phyloP scores from a whole-genome alignment of 2,113 vertebrate genomes.

The Acrocephalus arundinaceus region DNA sequence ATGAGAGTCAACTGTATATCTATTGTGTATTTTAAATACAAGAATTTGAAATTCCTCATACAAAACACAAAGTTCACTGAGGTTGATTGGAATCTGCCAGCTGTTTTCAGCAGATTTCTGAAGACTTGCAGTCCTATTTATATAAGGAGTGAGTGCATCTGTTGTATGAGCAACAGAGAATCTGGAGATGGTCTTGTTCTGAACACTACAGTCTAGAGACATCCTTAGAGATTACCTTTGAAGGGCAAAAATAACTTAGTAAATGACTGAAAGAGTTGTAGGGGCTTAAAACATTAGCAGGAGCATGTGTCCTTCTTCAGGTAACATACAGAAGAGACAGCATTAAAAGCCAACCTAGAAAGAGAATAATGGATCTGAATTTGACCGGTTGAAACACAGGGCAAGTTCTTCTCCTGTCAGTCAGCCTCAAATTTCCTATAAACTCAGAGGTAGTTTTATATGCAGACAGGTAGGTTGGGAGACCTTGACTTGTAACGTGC shows the following conservation, averaged over 20 bases:
- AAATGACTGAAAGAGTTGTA: background rate
- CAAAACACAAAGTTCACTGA: background rate
- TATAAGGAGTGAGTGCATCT: background rate
- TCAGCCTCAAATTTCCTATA: background rate
- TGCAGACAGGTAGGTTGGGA: background rate
- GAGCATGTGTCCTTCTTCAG: background rate
- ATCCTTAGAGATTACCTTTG: background rate
- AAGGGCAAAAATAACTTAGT: background rate
- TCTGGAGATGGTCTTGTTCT: background rate
- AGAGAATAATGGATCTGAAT: background rate
- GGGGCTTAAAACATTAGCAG: background rate
- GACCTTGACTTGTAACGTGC: background rate
- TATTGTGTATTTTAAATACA: background rate
- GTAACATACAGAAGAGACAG: background rate
- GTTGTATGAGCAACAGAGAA: background rate
- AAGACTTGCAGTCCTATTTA: background rate
- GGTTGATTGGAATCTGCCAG: fast-evolving
- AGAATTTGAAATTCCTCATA: background rate
- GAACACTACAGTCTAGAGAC: background rate
- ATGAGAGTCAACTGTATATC: background rate
- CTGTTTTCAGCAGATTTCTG: background rate
- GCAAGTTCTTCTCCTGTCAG: fast-evolving
- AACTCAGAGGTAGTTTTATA: background rate
- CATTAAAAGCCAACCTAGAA: background rate
- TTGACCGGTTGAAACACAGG: background rate